These are phyloP conservation scores for Drosophila kohkoa DNA, from an alignment of 1,140 invertebrate genomes.

Conservation along the genomic window DNA sequence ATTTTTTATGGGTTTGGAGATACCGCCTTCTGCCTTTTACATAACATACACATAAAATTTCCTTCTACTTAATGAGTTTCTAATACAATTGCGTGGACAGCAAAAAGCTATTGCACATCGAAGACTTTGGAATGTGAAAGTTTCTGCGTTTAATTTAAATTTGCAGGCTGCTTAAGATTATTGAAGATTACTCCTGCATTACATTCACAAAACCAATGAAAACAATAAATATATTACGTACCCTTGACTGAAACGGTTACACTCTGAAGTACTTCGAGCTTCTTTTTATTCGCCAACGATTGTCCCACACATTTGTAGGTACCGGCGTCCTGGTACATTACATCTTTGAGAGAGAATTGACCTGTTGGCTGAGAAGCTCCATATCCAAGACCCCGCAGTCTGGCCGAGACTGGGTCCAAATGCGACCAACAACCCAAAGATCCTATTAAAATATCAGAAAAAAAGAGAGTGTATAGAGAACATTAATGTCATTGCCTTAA, in stretches of 20 bases:
- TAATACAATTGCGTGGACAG: no score
- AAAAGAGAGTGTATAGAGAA: conserved; percentile 1
- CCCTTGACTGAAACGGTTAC: conserved; percentile 85
- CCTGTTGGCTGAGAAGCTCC: conserved; percentile 87
- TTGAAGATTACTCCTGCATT: no score
- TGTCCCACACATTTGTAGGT: conserved; percentile 90
- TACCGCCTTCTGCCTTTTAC: no score
- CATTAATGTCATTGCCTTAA: conserved; percentile 62
- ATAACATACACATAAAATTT: no score
- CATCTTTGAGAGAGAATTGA: conserved; percentile 88
- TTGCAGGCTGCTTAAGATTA: no score
- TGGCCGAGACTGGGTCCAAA: conserved; percentile 86
- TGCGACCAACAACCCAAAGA: conserved; percentile 87
- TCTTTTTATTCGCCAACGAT: conserved; percentile 86
- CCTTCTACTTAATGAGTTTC: no score
- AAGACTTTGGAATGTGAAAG: no score
- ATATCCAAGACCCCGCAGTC: conserved; percentile 86
- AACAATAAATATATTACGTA: conserved; percentile 56
- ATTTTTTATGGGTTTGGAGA: no score
- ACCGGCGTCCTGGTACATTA: conserved; percentile 91
- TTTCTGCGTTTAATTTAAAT: no score
- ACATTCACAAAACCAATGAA: no score
- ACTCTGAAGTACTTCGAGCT: conserved; percentile 85
- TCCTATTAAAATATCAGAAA: conserved; percentile 74
- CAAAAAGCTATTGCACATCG: no score